Evolutionary conservation across 2,888 invertebrate species (phyloP).

Genomic region (Malachius bipustulatus): DNA sequence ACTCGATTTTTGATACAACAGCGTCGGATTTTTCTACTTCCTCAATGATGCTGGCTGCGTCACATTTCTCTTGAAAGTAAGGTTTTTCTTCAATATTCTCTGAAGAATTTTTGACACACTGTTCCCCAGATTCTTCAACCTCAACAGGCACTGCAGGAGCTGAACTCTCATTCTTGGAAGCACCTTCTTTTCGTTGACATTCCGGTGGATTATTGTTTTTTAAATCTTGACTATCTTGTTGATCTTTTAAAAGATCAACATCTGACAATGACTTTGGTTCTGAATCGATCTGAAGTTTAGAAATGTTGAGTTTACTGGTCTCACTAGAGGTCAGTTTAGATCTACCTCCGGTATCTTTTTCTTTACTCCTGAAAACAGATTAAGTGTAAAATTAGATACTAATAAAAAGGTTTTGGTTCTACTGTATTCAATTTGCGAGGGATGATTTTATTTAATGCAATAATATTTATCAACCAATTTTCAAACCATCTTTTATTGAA

Average conservation of each 20-base stretch:
- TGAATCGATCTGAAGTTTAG: too few relatives aligned
- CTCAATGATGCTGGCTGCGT: background rate
- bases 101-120: constrained; percentile 1
- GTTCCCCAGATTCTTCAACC: constrained; percentile 3
- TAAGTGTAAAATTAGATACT: too few relatives aligned
- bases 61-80: constrained; percentile 27
- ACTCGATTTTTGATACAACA: constrained; percentile 15
- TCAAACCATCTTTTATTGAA: too few relatives aligned
- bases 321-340: too few relatives aligned
- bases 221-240: constrained; percentile 3
- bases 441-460: too few relatives aligned
- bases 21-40: background rate
- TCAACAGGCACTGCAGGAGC: background rate
- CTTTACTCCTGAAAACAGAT: too few relatives aligned
- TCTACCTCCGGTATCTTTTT: too few relatives aligned
- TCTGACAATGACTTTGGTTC: too few relatives aligned
- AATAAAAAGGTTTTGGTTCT: too few relatives aligned
- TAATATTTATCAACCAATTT: too few relatives aligned
- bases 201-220: background rate
- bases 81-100: constrained; percentile 2
- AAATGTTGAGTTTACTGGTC: too few relatives aligned
- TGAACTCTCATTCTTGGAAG: background rate
- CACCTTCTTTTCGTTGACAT: background rate
- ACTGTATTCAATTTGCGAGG: background rate
- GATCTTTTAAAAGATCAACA: too few relatives aligned